phyloP scores from a whole-genome alignment of 30 jellyfish, hydroid and myxozoan species.

The Catostylus mosaicus region DNA sequence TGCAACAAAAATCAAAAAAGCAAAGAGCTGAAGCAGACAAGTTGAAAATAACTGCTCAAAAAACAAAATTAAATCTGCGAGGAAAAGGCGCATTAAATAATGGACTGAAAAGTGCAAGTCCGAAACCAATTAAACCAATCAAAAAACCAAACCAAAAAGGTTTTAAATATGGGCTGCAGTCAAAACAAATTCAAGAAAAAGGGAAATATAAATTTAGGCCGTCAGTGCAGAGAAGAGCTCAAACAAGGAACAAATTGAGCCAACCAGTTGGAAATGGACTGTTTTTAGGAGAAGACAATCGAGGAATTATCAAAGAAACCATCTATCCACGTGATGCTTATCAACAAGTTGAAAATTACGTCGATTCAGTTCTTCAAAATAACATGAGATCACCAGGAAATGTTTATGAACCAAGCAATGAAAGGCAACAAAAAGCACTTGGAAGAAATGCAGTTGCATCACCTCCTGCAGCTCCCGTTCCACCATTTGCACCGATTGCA shows the following conservation, averaged over 20 bases:
- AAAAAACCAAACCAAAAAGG: background rate
- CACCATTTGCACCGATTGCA: slow-evolving; percentile 36
- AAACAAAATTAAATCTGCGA: background rate
- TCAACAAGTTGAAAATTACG: slow-evolving; percentile 55
- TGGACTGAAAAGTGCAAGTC: background rate
- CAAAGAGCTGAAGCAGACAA: background rate
- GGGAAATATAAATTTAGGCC: background rate
- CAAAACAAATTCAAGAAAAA: background rate
- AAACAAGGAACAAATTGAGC: slow-evolving; percentile 26
- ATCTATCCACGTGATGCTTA: slow-evolving; percentile 54
- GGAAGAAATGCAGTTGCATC: slow-evolving; percentile 39
- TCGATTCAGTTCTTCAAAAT: slow-evolving; percentile 34
- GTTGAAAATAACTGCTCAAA: background rate
- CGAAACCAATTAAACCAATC: background rate
- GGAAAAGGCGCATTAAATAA: background rate
- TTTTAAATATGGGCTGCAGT: background rate
- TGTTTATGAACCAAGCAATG: background rate
- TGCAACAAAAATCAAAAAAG: background rate
- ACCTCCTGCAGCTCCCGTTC: slow-evolving; percentile 62
- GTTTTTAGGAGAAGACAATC: slow-evolving; percentile 28
- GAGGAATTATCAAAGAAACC: slow-evolving; percentile 24
- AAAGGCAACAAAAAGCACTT: slow-evolving; percentile 6
- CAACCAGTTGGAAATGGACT: slow-evolving; percentile 37
- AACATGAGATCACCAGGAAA: background rate
- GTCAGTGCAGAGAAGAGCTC: background rate